phyloP scores from a whole-genome alignment of 1,140 invertebrate species.

The Drosophila sproati region DNA sequence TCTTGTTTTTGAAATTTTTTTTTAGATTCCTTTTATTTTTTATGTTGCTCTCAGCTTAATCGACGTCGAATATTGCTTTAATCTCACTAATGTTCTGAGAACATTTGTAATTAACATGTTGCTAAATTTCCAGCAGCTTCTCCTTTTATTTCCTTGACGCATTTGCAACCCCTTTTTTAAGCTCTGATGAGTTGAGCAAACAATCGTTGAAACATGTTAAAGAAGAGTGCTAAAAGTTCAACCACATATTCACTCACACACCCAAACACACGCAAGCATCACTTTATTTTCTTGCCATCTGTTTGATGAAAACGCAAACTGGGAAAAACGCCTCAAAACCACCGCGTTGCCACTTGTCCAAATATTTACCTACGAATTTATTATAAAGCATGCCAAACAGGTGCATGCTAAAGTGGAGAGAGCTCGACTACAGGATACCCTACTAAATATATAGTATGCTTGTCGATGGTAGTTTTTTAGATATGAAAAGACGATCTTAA shows the following conservation, averaged over 20 bases:
- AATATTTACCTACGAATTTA: slow-evolving; percentile 82
- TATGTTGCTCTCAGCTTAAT: not conserved
- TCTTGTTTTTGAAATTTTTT: not conserved
- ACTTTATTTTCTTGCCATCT: slow-evolving; percentile 1
- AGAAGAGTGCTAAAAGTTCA: slow-evolving; percentile 19
- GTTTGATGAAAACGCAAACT: slow-evolving; percentile 12
- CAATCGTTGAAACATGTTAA: slow-evolving; percentile 13
- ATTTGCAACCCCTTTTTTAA: slow-evolving; percentile 15
- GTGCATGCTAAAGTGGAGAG: not conserved
- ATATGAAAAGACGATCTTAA: too few relatives aligned
- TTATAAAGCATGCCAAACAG: slow-evolving; percentile 56
- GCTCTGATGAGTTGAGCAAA: slow-evolving; percentile 5
- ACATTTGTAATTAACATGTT: slow-evolving; percentile 24
- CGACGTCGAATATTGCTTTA: slow-evolving; percentile 18
- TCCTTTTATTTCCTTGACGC: not conserved
- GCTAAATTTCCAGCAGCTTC: not conserved
- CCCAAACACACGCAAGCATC: not conserved
- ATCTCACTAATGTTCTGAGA: slow-evolving; percentile 6
- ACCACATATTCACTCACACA: slow-evolving; percentile 2
- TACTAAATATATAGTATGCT: not conserved
- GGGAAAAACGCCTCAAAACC: slow-evolving; percentile 36
- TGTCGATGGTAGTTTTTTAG: too few relatives aligned
- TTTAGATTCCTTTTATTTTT: not conserved
- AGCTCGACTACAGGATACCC: slow-evolving; percentile 7
- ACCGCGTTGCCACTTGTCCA: slow-evolving; percentile 66